Percentiles rank a stretch among this genome's conserved stretches.
phyloP scores from a whole-genome alignment of 2,113 vertebrate species.

The Neolamprologus caudopunctatus region DNA sequence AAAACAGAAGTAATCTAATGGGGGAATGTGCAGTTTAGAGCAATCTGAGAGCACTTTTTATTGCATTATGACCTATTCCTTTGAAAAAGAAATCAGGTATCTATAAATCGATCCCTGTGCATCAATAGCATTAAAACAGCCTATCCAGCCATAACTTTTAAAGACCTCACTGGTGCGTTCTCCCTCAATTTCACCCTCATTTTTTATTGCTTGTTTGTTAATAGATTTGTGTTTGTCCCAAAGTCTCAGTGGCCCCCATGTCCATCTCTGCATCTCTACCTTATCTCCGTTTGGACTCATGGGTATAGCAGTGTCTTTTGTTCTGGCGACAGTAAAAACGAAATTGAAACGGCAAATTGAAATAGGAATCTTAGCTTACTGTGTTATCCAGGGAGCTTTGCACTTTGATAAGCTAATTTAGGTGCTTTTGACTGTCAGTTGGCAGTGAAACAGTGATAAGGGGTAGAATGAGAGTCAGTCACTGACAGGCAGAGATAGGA shows the following conservation, averaged over 20 bases:
- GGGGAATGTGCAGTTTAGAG: not conserved
- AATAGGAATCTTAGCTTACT: slow-evolving; percentile 28
- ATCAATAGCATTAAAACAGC: not conserved
- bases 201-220: not conserved
- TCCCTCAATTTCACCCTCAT: not conserved
- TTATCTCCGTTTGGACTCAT: not conserved
- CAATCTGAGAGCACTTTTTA: not conserved
- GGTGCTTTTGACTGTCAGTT: slow-evolving; percentile 22
- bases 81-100: not conserved
- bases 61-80: not conserved
- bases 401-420: slow-evolving; percentile 37
- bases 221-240: not conserved
- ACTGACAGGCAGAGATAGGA: not conserved
- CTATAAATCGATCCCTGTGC: not conserved
- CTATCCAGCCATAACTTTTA: not conserved
- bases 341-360: slow-evolving; percentile 37
- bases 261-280: not conserved
- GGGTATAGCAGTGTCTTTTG: not conserved
- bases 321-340: slow-evolving; percentile 4
- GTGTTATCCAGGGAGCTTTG: slow-evolving; percentile 6
- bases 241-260: not conserved
- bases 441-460: not conserved
- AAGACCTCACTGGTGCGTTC: not conserved
- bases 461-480: not conserved
- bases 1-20: not conserved